phyloP scores from a whole-genome alignment of 2,888 invertebrate genomes.

The Gymnocheta viridis region DNA sequence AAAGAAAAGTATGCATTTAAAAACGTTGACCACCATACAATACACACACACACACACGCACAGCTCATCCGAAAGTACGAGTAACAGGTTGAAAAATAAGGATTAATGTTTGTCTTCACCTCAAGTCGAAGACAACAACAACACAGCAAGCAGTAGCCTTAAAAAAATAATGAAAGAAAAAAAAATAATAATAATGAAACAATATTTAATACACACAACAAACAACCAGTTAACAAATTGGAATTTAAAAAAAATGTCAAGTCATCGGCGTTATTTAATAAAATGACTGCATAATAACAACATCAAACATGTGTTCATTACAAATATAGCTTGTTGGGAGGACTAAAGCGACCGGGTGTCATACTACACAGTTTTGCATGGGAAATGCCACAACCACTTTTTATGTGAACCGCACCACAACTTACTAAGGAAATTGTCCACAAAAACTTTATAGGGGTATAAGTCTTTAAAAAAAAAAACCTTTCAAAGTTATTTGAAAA shows the following conservation, averaged over 20 bases:
- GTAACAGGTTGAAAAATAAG: constrained; percentile 66
- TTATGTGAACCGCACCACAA: no score
- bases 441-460: no score
- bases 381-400: neutral
- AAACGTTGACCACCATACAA: constrained; percentile 10
- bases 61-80: constrained; percentile 36
- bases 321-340: neutral
- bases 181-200: constrained; percentile 12
- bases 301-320: constrained; percentile 14
- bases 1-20: constrained; percentile 17
- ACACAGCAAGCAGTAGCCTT: no score
- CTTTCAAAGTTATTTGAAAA: no score
- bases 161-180: neutral
- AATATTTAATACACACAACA: constrained; percentile 29
- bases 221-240: constrained; percentile 66
- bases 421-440: no score
- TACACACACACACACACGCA: no score
- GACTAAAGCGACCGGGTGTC: neutral
- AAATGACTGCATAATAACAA: constrained; percentile 55
- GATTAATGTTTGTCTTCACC: constrained; percentile 70
- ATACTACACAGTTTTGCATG: neutral
- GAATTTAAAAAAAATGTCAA: constrained; percentile 77
- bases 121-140: constrained; percentile 51
- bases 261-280: constrained; percentile 80
- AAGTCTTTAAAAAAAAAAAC: no score